A percentile compares a stretch with the other conserved stretches of the same genome.
Conservation (phyloP, 2,888 invertebrate species). For the Corythucha ciliata region DNA sequence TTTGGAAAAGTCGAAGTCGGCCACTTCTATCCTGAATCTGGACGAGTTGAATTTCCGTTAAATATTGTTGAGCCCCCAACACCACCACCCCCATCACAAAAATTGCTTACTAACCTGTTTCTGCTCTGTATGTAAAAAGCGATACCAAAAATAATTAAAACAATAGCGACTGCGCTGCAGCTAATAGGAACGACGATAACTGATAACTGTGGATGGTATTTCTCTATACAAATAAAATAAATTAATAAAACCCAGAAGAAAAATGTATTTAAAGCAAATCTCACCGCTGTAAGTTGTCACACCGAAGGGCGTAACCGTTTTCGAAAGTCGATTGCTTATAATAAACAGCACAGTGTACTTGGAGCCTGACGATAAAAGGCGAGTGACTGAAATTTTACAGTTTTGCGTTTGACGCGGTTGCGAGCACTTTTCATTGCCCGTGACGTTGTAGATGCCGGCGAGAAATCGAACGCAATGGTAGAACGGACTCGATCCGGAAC, state of each 20-base stretch:
- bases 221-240: constrained; percentile 42
- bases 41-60: not conserved
- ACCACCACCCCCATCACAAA: not conserved
- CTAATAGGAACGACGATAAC: constrained; percentile 80
- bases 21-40: constrained; percentile 63
- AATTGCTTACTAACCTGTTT: constrained; percentile 50
- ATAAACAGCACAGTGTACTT: constrained; percentile 69
- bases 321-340: constrained; percentile 66
- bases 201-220: constrained; percentile 70
- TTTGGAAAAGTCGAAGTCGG: constrained; percentile 77
- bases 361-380: constrained; percentile 60
- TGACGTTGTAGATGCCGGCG: constrained; percentile 46
- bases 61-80: not conserved
- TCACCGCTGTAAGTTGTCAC: constrained; percentile 78
- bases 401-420: constrained; percentile 18
- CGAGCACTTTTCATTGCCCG: constrained; percentile 65
- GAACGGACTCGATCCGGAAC: constrained; percentile 65
- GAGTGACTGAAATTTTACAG: constrained; percentile 55
- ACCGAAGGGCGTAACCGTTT: constrained; percentile 56
- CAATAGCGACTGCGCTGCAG: constrained; percentile 70
- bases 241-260: not conserved
- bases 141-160: constrained; percentile 75
- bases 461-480: constrained; percentile 58
- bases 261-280: constrained; percentile 30
- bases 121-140: constrained; percentile 77